Evolutionary conservation across 2,113 vertebrate species (phyloP), one percentile per base, ranked within the genome.

Genomic region (Perca fluviatilis): DNA sequence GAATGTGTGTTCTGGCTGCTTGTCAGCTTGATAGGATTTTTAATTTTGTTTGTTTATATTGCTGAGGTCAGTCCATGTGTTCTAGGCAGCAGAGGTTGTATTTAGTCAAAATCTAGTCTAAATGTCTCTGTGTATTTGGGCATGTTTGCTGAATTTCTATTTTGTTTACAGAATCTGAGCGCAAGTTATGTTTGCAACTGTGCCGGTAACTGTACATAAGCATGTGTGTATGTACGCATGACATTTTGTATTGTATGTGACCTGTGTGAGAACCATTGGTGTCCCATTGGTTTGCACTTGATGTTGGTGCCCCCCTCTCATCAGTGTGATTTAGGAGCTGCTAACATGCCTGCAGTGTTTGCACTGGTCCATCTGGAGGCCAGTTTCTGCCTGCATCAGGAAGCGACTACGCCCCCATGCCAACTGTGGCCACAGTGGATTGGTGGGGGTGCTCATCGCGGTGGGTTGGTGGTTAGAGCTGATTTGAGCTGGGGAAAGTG

Each of bases 251-350:
- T 36, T 36, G 19, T 16, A 36, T 40, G 25, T 58, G 56, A 49
- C 25, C 47, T 30, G 23, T 15, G 36, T 64, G 46, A 30, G 16
- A 50, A 19, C 30, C 16, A 5, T 15, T 27, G 19, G 19, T n/a
- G 12, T 54, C 47, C 23, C 27, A 9, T 25, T 51, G 47, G 50
- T 40, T 47, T 46, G n/a, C 54, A 23, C 74, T 74, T 15, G 54
- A 40, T 23, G 16, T 61, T 30, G 15, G n/a, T 61, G 57, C 74
- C 54, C 56, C 40, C 72, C 19, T 64, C 81, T 85, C 76, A 57
- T 88, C 78, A 54, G 72, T 18, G 66, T 87, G 73, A 88, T 93
- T 87, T 82, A 86, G 74, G 75, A 86, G 84, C 75, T 80, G 86
- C 78, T 70, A 79, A 88, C 62, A 75, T 60, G 54, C 72, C 36